These are phyloP conservation scores for Gnatocerus cornutus DNA, from an alignment of 2,888 invertebrate genomes.

Conservation along the genomic window DNA sequence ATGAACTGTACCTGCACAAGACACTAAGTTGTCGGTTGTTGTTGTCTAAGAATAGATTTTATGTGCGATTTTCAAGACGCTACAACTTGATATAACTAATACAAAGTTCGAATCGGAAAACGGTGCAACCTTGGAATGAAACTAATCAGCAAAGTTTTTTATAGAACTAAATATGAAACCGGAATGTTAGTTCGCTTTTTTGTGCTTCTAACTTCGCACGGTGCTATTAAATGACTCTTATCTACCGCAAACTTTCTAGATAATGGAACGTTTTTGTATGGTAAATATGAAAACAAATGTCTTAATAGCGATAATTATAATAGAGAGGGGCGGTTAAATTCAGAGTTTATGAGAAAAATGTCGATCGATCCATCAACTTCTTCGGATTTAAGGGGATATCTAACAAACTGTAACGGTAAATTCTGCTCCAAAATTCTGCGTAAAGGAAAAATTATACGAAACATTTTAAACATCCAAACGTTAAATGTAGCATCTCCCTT, in stretches of 20 bases:
- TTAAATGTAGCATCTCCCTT: too few relatives aligned
- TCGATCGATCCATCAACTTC: not conserved
- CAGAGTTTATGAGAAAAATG: conserved; percentile 4
- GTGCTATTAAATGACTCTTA: conserved; percentile 12
- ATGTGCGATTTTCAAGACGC: not conserved
- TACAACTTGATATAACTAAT: conserved; percentile 8
- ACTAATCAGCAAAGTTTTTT: conserved; percentile 30
- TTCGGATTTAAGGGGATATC: too few relatives aligned
- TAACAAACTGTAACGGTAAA: too few relatives aligned
- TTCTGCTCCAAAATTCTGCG: too few relatives aligned
- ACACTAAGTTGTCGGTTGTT: conserved; percentile 4
- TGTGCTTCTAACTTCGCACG: not conserved
- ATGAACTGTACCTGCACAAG: not conserved
- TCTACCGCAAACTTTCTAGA: conserved; percentile 17
- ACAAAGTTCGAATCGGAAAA: conserved; percentile 3
- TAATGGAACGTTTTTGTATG: conserved; percentile 26
- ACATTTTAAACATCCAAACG: too few relatives aligned
- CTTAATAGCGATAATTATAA: not conserved
- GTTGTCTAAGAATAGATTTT: conserved; percentile 5
- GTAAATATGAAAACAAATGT: not conserved
- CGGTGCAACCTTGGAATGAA: not conserved
- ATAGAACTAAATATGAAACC: conserved; percentile 20
- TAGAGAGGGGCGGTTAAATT: not conserved
- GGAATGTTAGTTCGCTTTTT: not conserved
- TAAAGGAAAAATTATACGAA: too few relatives aligned